These are phyloP conservation scores for Drosophila carrolli DNA, from an alignment of 1,140 invertebrate species.

Conservation along the genomic window DNA sequence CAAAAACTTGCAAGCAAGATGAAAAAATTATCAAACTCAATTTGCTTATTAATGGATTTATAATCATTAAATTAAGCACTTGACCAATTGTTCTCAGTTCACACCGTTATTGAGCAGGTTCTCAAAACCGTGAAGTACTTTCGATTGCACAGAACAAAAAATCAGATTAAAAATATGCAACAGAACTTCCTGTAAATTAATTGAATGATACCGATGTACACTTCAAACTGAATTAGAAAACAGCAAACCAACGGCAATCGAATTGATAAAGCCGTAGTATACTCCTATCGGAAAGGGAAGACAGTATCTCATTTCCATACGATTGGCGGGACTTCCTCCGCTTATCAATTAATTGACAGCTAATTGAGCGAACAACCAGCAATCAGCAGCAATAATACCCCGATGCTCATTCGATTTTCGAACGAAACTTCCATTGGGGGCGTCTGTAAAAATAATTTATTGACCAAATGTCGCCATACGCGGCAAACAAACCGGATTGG, in stretches of 20 bases:
- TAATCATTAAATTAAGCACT: neutral
- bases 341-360: constrained; percentile 58
- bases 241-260: constrained; percentile 1
- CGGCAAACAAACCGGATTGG: constrained; percentile 44
- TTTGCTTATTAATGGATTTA: too few relatives aligned
- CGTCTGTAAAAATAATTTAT: constrained; percentile 46
- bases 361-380: constrained; percentile 56
- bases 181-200: neutral
- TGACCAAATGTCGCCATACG: constrained; percentile 18
- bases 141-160: neutral
- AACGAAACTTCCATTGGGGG: constrained; percentile 39
- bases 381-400: constrained; percentile 48
- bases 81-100: neutral
- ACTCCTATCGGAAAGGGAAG: constrained; percentile 14
- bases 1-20: too few relatives aligned
- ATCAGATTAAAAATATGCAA: neutral
- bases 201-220: constrained; percentile 1
- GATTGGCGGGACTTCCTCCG: constrained; percentile 34
- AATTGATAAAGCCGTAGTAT: neutral
- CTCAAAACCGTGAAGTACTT: neutral
- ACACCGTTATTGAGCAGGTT: neutral
- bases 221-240: constrained; percentile 7
- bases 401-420: constrained; percentile 29
- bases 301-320: constrained; percentile 25
- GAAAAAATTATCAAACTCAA: too few relatives aligned